Evolutionary conservation across 2,888 invertebrate genomes (phyloP).

Genomic region (Plusia festucae): DNA sequence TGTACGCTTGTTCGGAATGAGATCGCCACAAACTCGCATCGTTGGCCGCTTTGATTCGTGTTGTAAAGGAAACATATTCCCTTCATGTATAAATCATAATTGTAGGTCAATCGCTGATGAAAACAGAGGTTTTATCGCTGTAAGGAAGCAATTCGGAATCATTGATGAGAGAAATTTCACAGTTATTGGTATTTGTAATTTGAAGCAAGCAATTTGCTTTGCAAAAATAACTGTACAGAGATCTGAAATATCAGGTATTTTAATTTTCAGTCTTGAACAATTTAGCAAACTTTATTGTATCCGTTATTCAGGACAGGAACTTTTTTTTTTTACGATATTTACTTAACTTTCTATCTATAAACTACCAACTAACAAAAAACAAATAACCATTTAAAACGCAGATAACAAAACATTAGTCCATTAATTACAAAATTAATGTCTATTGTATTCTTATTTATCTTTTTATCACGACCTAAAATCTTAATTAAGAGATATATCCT

Average conservation of each 20-base stretch:
- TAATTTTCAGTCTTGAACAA: background rate
- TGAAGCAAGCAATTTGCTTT: background rate
- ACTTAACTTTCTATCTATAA: no score
- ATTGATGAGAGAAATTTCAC: slow-evolving; percentile 43
- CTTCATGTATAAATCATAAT: slow-evolving; percentile 57
- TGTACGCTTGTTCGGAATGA: slow-evolving; percentile 26
- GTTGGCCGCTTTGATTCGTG: slow-evolving; percentile 36
- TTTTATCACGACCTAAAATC: background rate
- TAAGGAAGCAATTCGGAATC: slow-evolving; percentile 38
- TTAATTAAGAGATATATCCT: background rate
- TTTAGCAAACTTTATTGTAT: no score
- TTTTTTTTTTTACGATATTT: no score
- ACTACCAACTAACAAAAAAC: no score
- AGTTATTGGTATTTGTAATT: background rate
- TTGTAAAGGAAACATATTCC: slow-evolving; percentile 45
- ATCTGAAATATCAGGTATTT: background rate
- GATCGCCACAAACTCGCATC: slow-evolving; percentile 31
- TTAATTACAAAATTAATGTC: background rate
- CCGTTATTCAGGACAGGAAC: no score
- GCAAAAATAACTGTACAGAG: background rate
- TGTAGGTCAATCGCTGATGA: slow-evolving; percentile 56
- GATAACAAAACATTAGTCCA: no score
- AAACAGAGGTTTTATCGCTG: slow-evolving; percentile 36
- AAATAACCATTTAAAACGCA: no score
- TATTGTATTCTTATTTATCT: background rate